phyloP scores from a whole-genome alignment of 2,797 vertebrate species.

The Mormyrops attenuatus region DNA sequence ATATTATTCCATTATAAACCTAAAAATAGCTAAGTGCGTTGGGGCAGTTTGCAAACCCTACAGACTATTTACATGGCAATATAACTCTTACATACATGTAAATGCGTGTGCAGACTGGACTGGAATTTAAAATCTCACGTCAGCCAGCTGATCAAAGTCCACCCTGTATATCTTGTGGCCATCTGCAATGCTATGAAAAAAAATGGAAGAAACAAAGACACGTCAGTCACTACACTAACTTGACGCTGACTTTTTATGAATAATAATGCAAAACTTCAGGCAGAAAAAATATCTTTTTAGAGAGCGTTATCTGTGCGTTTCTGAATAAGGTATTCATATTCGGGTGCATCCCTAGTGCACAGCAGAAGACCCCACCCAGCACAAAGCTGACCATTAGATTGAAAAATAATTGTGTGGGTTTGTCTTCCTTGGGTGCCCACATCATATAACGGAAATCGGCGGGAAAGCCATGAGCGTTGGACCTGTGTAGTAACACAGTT shows the following conservation, averaged over 20 bases:
- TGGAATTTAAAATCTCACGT: not conserved
- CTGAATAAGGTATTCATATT: not conserved
- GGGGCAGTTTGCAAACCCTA: not conserved
- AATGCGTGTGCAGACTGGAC: not conserved
- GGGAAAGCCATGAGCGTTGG: not conserved
- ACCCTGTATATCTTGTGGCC: not conserved
- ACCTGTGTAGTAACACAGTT: not conserved
- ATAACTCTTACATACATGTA: not conserved
- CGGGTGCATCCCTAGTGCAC: not conserved
- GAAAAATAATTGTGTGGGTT: constrained; percentile 4
- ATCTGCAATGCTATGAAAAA: not conserved
- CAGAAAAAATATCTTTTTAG: not conserved
- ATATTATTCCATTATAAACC: not conserved
- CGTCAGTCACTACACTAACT: too few species aligned
- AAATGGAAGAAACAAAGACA: not conserved
- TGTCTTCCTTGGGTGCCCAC: not conserved
- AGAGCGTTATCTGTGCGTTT: not conserved
- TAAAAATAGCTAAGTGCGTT: not conserved
- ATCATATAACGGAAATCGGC: not conserved
- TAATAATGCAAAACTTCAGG: not conserved
- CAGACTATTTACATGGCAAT: not conserved
- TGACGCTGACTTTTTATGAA: not conserved
- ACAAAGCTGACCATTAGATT: constrained; percentile 12
- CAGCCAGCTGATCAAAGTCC: not conserved
- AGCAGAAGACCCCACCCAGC: not conserved